Base-by-base conservation (phyloP, 1,140 invertebrate species). In the Tachypleus tridentatus region DNA sequence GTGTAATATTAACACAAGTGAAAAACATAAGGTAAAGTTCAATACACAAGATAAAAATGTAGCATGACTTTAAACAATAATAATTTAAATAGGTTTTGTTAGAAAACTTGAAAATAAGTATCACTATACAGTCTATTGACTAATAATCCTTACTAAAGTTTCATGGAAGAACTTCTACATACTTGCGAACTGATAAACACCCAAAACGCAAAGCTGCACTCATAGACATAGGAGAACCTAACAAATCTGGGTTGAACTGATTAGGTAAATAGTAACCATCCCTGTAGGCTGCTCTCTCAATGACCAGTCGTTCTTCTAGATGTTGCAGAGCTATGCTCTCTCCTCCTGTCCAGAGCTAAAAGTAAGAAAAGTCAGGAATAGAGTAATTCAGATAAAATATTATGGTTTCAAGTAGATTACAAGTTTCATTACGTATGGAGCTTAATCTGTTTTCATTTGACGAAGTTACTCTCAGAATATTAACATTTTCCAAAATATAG, bases 251-350 rank as follows among this genome's bases (percentile, higher is more conserved):
- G 69, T 79, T 79, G 3, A 81, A 80, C 73, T 87, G 85, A 63
- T 87, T 87, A 3, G 86, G 85, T 68, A 86, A 73, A 68, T 82
- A 82, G 5, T 76, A 81, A 4, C 82, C 3, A 88, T 90, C 87
- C 91, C 91, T 77, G 91, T 92, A 0, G 88, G 89, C 52, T 85
- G 79, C 29, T 87, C 89, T 88, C 72, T 93, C 89, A 58, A 89
- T 77, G 73, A 92, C 88, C n/a, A 94, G 77, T 76, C 93, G 89
- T 51, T 88, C 80, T 71, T 91, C 87, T 56, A 93, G 77, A 49
- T 90, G 78, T 3, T 82, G 77, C 66, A 93, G 73, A 0, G 90
- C 90, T 75, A 92, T 89, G 57, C 81, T 86, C 73, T 91, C 88
- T 3, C 91, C 91, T 2, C 91, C 91, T 52, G 85, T 77, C 86